A percentile compares a stretch with the other conserved stretches of the same genome.
Evolutionary conservation across 2,113 vertebrate genomes (phyloP).

Genomic region (Melanerpes aurifrons): DNA sequence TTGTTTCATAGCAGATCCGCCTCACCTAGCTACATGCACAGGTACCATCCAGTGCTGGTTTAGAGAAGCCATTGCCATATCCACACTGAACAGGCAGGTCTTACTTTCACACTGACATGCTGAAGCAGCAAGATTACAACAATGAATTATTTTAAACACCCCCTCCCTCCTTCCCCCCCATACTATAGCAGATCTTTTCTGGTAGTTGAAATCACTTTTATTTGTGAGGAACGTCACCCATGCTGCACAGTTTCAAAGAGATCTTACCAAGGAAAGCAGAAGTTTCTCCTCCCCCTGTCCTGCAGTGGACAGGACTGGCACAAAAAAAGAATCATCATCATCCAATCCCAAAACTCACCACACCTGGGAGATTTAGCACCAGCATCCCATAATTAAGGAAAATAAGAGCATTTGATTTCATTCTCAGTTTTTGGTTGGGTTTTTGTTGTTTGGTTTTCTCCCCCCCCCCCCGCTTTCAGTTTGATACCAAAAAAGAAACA

Average conservation of each 20-base stretch:
- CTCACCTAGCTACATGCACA: not conserved
- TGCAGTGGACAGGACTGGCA: constrained; percentile 74
- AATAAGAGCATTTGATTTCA: constrained; percentile 61
- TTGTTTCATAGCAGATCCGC: not conserved
- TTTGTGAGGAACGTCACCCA: constrained; percentile 75
- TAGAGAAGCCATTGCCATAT: not conserved
- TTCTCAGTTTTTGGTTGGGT: constrained; percentile 70
- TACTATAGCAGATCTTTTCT: not conserved
- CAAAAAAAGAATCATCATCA: constrained; percentile 24
- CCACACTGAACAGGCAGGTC: not conserved
- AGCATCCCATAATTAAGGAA: constrained; percentile 73
- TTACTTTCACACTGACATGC: not conserved
- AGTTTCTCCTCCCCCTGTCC: constrained; percentile 69
- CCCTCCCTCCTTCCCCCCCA: too few relatives aligned
- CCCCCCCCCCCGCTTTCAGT: constrained; percentile 53
- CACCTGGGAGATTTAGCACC: constrained; percentile 80
- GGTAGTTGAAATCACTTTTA: constrained; percentile 69
- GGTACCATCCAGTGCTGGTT: not conserved
- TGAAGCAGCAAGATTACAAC: not conserved
- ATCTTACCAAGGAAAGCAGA: constrained; percentile 73
- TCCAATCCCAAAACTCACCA: constrained; percentile 28
- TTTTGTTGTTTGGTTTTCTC: constrained; percentile 2
- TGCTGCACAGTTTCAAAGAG: constrained; percentile 72
- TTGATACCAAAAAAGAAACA: constrained; percentile 58
- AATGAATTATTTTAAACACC: not conserved